Percentiles rank a stretch among this genome's conserved stretches.
Conservation (phyloP, 92 coral and sea anemone genomes). For the Anthopleura xanthogrammica region DNA sequence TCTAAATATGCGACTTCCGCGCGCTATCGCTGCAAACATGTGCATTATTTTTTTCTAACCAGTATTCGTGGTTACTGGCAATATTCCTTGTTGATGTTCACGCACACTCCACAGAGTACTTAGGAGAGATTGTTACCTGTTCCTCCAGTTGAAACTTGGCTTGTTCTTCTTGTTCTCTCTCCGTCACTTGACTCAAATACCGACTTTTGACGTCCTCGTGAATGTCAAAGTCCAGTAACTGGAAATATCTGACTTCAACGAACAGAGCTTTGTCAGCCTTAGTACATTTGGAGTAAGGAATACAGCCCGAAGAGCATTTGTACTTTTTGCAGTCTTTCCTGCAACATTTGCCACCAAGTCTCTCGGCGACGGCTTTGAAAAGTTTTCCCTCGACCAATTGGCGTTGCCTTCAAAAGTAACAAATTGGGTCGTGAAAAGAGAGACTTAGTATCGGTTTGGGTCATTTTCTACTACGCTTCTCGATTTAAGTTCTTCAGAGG, state of each 20-base stretch:
- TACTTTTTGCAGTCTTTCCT: slow-evolving; percentile 51
- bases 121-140: slow-evolving; percentile 46
- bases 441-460: no score
- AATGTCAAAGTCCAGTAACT: slow-evolving; percentile 75
- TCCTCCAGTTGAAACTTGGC: slow-evolving; percentile 74
- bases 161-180: slow-evolving; percentile 79
- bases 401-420: slow-evolving; percentile 28
- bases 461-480: no score
- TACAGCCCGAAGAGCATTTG: slow-evolving; percentile 53
- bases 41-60: no score
- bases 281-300: slow-evolving; percentile 45
- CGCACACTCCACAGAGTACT: no score
- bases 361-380: slow-evolving; percentile 50
- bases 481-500: no score
- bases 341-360: slow-evolving; percentile 62
- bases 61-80: no score
- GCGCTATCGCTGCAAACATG: no score
- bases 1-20: no score
- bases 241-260: slow-evolving; percentile 83
- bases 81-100: no score
- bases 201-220: slow-evolving; percentile 76
- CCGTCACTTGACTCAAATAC: slow-evolving; percentile 80
- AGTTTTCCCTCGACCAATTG: slow-evolving; percentile 37
- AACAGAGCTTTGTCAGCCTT: slow-evolving; percentile 72
- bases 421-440: not conserved